A percentile compares a stretch with the other conserved stretches of the same genome.
Conservation (phyloP, 2,797 vertebrate genomes). For the Molothrus aeneus region DNA sequence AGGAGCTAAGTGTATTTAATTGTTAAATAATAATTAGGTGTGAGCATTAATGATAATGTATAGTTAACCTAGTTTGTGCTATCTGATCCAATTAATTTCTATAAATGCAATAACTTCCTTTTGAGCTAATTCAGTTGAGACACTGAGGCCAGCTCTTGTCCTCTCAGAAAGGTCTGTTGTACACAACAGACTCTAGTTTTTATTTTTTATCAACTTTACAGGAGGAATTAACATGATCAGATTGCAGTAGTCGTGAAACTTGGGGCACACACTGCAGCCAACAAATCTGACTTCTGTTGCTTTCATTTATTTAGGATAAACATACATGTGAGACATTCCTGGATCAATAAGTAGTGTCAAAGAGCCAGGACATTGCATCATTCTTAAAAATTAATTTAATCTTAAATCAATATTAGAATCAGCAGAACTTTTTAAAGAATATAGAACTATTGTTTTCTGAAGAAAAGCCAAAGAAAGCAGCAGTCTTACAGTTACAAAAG, state of each 20-base stretch:
- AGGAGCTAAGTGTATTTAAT: not conserved
- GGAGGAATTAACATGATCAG: not conserved
- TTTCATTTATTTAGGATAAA: not conserved
- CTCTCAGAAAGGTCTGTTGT: not conserved
- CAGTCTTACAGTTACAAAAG: not conserved
- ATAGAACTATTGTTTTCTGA: not conserved
- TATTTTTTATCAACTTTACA: not conserved
- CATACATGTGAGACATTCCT: not conserved
- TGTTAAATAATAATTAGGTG: not conserved
- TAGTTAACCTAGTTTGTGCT: not conserved
- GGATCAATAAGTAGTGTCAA: not conserved
- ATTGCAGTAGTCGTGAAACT: not conserved
- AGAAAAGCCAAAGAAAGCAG: not conserved
- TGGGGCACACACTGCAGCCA: not conserved
- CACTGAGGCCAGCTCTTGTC: not conserved
- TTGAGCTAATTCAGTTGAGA: not conserved
- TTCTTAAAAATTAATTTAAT: not conserved
- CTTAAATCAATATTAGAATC: not conserved
- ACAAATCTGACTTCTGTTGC: not conserved
- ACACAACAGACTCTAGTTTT: not conserved
- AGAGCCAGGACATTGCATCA: not conserved
- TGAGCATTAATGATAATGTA: not conserved
- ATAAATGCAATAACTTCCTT: not conserved
- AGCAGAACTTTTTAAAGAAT: not conserved
- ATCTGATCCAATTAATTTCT: not conserved